Conservation (phyloP, 2,113 vertebrate genomes). For the Amphilophus citrinellus region DNA sequence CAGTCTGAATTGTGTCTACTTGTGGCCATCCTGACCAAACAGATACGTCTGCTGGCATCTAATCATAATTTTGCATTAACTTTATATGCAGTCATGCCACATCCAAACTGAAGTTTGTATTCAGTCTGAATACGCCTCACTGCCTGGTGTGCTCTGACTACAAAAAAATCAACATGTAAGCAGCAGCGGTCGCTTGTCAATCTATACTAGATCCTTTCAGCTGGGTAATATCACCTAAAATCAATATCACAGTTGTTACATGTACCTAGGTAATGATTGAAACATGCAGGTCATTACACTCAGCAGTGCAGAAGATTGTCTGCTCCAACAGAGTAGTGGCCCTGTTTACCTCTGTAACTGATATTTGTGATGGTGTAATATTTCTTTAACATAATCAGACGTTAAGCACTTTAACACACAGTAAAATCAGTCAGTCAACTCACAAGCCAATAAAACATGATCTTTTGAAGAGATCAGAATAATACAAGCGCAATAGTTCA, state of each 20-base stretch:
- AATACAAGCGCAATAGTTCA: background rate
- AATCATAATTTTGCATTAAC: background rate
- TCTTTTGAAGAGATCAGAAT: rapidly evolving
- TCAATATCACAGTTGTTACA: slow-evolving; percentile 20
- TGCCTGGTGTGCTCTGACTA: background rate
- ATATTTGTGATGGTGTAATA: background rate
- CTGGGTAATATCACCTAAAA: slow-evolving; percentile 1
- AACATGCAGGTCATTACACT: background rate
- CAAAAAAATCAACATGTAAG: slow-evolving; percentile 23
- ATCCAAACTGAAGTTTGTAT: background rate
- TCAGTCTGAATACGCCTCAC: background rate
- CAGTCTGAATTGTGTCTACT: background rate
- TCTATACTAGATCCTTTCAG: slow-evolving; percentile 7
- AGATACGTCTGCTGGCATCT: background rate
- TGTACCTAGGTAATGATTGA: slow-evolving; percentile 3
- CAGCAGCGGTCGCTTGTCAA: background rate
- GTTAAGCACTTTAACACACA: background rate
- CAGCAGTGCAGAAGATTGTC: background rate
- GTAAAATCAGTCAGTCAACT: background rate
- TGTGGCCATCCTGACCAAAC: background rate
- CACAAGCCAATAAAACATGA: no score
- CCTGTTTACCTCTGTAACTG: background rate
- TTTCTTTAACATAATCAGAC: background rate
- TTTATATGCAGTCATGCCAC: background rate
- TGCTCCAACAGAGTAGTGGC: background rate